phyloP scores from a whole-genome alignment of 2,113 vertebrate genomes.

The Sterrhoptilus dennistouni region DNA sequence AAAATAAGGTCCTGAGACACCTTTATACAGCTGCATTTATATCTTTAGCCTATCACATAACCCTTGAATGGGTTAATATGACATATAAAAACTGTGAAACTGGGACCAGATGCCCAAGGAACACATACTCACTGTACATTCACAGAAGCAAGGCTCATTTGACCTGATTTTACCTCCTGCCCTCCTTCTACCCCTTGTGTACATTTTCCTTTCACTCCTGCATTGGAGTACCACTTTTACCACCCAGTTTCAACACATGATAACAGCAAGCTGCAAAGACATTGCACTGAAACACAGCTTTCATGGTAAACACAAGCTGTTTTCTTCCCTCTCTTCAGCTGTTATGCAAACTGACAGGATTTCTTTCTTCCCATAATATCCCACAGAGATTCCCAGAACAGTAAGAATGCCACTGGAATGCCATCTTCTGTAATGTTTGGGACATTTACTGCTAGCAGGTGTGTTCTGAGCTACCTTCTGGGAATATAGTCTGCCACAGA shows the following conservation, averaged over 20 bases:
- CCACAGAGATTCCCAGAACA: background rate
- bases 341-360: background rate
- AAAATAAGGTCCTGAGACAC: background rate
- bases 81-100: background rate
- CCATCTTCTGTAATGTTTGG: background rate
- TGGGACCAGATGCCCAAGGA: background rate
- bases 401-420: background rate
- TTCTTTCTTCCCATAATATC: background rate
- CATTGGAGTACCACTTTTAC: background rate
- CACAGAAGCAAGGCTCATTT: background rate
- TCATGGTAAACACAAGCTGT: background rate
- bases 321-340: background rate
- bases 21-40: background rate
- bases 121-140: background rate
- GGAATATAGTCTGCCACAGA: background rate
- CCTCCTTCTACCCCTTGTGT: accelerated
- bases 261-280: background rate
- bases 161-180: background rate
- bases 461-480: background rate
- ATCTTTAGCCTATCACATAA: background rate
- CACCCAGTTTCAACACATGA: background rate
- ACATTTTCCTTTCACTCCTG: background rate
- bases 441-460: background rate
- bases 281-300: background rate
- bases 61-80: background rate